Base-by-base conservation (phyloP, 2,888 invertebrate species). In the Mechanitis messenoides region DNA sequence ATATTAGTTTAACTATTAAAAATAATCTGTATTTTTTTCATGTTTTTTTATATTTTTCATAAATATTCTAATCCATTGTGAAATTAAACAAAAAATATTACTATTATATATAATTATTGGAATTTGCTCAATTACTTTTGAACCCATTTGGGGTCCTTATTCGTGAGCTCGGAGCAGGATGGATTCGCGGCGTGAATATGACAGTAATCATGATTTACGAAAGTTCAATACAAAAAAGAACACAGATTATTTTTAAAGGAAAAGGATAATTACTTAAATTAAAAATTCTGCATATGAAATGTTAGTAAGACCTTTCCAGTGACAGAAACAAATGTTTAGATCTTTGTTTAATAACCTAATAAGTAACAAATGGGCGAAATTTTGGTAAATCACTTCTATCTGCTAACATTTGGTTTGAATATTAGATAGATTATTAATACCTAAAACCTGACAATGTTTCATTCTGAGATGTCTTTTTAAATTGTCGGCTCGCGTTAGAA, bases 401-500 rank as follows among this genome's bases (percentile, higher is more conserved):
- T 55, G 56, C 55, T 79, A 81, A 77, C 81, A 83, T 72, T 81
- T 79, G 33, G 81, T 79, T 70, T 85, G 81, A 70, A 89, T 87
- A 73, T 89, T 89, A 12, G 83, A 77, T 62, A 85, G 69, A 68
- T 84, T 87, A 68, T 79, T 80, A n/a, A 83, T 77, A 45, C 79
- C 79, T 68, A 90, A 72, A 53, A 84, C 81, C 46, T 84, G 81
- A 67, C 85, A 84, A 78, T 93, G 93, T 80, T 93, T 93, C 82
- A 91, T 91, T 72, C 91, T 91, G 68, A 93, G 91, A 79, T 93
- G 93, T 63, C 92, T 90, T 83, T 93, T 93, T 75, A 93, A 90
- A 79, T 93, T 93, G 78, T 93, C 93, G 68, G 92, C 93, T 65
- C 93, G 87, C 54, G 93, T 93, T 73, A 93, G 91, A 60, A 91